phyloP scores from a whole-genome alignment of 2,797 vertebrate genomes.

The Clarias laeviceps region DNA sequence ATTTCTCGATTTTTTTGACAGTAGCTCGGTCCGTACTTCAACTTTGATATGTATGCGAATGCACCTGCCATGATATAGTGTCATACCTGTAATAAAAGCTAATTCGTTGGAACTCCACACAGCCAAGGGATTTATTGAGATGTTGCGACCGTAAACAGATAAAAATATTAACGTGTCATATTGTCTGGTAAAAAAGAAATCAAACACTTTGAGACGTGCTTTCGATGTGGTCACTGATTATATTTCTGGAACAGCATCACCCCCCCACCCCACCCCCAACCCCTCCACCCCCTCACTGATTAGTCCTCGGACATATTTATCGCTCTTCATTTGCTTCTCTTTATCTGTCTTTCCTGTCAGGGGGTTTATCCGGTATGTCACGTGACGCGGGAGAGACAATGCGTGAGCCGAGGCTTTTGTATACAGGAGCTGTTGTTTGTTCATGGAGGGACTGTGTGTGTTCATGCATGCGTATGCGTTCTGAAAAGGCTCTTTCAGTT shows the following conservation, averaged over 20 bases:
- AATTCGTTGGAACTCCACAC: neutral
- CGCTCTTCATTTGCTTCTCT: neutral
- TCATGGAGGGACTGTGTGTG: constrained; percentile 17
- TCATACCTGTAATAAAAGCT: neutral
- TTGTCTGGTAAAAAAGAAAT: neutral
- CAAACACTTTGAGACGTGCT: neutral
- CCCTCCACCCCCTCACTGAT: neutral
- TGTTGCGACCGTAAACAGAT: neutral
- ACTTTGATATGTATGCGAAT: neutral
- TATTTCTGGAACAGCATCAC: neutral
- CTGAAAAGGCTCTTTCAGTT: constrained; percentile 46
- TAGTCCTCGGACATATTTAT: neutral
- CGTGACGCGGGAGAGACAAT: constrained; percentile 27
- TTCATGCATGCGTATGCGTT: constrained; percentile 28
- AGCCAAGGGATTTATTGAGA: neutral
- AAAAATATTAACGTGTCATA: neutral
- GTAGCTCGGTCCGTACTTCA: neutral
- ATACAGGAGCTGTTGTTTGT: constrained; percentile 22
- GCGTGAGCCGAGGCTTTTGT: constrained; percentile 5
- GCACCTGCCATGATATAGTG: no score
- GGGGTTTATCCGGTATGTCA: constrained; percentile 19
- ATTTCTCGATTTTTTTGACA: neutral
- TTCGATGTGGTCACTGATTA: neutral
- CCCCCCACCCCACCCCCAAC: neutral
- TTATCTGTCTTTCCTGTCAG: neutral